Conservation (phyloP, 2,113 vertebrate genomes). For the Macaca fascicularis region T2T-MFA8v1.1 NC_088392.1:57477501-57478000, state of each 20-base stretch:
- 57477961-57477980: constrained; percentile 5
- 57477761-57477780: neutral
- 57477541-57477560: too few relatives aligned
- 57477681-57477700: neutral
- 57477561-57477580: too few relatives aligned
- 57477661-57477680: neutral
- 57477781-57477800: neutral
- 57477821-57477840: neutral
- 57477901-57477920: neutral
- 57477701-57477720: constrained; percentile 31
- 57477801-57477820: neutral
- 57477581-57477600: too few relatives aligned
- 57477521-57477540: too few relatives aligned
- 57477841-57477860: neutral
- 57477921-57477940: neutral
- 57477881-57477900: neutral
- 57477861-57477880: neutral
- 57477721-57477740: neutral
- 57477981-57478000: neutral
- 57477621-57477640: too few relatives aligned
- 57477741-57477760: neutral
- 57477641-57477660: too few relatives aligned
- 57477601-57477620: too few relatives aligned
- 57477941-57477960: neutral
- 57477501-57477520: too few relatives aligned